Percentiles rank a stretch among this genome's conserved stretches.
Conservation (phyloP, 2,113 vertebrate genomes). For the Elephantulus edwardii region DNA sequence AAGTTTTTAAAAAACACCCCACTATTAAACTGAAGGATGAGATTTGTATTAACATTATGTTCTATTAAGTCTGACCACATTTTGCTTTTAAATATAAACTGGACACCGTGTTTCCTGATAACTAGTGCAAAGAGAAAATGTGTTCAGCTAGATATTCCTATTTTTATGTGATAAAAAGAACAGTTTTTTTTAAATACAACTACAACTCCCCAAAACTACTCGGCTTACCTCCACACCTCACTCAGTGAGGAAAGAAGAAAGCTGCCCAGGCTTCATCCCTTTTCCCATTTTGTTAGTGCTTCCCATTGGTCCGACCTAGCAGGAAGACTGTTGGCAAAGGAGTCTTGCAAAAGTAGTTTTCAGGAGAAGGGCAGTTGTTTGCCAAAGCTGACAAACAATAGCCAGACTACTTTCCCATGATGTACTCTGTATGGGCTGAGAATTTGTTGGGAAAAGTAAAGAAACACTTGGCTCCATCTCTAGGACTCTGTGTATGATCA, state of each 20-base stretch:
- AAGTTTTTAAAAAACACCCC: too few species aligned
- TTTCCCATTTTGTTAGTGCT: neutral
- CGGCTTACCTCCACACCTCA: neutral
- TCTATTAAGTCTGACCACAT: too few species aligned
- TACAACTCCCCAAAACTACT: too few species aligned
- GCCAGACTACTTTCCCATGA: neutral
- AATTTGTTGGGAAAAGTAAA: conserved; percentile 37
- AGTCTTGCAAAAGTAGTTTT: neutral
- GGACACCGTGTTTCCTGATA: too few species aligned
- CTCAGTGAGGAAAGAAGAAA: neutral
- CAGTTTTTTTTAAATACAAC: too few species aligned
- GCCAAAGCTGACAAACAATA: neutral
- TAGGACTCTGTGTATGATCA: neutral
- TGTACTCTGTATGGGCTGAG: neutral
- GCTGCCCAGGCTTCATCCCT: too few species aligned
- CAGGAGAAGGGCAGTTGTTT: neutral
- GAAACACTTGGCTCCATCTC: neutral
- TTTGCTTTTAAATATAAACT: too few species aligned
- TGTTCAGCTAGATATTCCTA: too few species aligned
- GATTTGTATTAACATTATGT: too few species aligned
- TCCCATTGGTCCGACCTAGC: neutral
- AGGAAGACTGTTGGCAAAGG: neutral
- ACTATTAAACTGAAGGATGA: too few species aligned
- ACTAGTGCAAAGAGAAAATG: too few species aligned
- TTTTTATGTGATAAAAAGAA: too few species aligned